Evolutionary conservation across 2,888 invertebrate species (phyloP).

Genomic region (Carcina quercana): DNA sequence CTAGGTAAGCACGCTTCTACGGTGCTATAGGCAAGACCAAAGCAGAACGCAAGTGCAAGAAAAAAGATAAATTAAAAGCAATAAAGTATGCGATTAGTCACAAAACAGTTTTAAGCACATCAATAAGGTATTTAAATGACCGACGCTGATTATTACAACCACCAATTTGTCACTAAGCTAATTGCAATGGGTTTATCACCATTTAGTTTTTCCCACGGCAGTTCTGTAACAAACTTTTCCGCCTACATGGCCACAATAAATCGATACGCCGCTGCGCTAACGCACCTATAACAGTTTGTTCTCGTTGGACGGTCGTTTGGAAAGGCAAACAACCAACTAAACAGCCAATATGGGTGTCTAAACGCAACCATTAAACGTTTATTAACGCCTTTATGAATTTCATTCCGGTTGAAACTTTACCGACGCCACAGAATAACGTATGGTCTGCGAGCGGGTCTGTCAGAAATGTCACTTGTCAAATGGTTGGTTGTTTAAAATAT

Average conservation of each 20-base stretch:
- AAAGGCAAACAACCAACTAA: slow-evolving; percentile 49
- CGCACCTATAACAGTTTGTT: slow-evolving; percentile 53
- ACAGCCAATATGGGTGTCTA: slow-evolving; percentile 45
- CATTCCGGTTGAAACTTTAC: slow-evolving; percentile 25
- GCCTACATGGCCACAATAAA: slow-evolving; percentile 35
- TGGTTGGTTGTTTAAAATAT: no score
- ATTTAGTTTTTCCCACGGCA: slow-evolving; percentile 14
- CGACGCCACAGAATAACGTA: no score
- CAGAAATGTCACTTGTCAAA: no score
- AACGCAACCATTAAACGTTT: slow-evolving; percentile 44
- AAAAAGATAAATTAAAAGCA: no score
- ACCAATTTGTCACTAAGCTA: not conserved
- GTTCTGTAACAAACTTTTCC: slow-evolving; percentile 11
- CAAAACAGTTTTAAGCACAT: no score
- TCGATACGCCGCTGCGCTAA: slow-evolving; percentile 50
- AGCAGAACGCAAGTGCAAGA: no score
- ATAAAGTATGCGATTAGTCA: no score
- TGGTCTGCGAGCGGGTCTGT: no score
- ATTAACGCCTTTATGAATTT: slow-evolving; percentile 29
- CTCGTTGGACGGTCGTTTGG: slow-evolving; percentile 57
- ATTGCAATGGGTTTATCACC: not conserved
- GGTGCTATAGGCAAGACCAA: no score
- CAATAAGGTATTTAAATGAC: no score
- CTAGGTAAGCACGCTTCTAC: not conserved
- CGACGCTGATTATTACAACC: no score